Evolutionary conservation across 1,140 invertebrate species (phyloP).

Genomic region (Cotesia typhae): DNA sequence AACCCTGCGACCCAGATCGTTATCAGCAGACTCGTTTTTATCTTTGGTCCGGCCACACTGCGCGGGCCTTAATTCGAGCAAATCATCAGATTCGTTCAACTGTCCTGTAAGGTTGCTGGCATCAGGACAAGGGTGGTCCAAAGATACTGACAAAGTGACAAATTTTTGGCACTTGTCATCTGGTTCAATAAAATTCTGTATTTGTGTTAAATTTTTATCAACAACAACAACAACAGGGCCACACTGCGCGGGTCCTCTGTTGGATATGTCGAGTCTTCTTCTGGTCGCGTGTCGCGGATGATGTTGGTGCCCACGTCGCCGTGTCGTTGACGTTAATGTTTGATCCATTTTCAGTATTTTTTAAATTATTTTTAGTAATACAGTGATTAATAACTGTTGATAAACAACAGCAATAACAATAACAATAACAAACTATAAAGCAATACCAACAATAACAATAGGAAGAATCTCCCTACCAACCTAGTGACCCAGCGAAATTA

Average conservation of each 20-base stretch:
- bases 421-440: no score
- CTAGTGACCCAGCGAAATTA: constrained; percentile 31
- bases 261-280: constrained; percentile 64
- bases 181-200: neutral
- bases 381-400: no score
- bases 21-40: neutral
- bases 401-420: no score
- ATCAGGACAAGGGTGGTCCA: neutral
- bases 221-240: constrained; percentile 65
- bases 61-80: constrained; percentile 55
- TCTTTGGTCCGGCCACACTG: constrained; percentile 57
- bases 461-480: constrained; percentile 31
- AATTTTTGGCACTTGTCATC: neutral
- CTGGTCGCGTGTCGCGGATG: constrained; percentile 70
- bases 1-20: neutral
- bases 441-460: no score
- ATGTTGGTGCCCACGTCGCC: constrained; percentile 81
- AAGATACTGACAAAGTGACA: neutral
- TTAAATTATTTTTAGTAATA: no score
- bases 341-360: constrained; percentile 62
- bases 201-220: constrained; percentile 17
- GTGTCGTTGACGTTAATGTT: constrained; percentile 66
- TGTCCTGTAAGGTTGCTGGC: constrained; percentile 10
- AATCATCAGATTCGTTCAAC: constrained; percentile 27
- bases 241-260: constrained; percentile 70